These are phyloP conservation scores for Alloscopus bannaensis DNA, from an alignment of 2,888 invertebrate genomes.

Conservation along the genomic window DNA sequence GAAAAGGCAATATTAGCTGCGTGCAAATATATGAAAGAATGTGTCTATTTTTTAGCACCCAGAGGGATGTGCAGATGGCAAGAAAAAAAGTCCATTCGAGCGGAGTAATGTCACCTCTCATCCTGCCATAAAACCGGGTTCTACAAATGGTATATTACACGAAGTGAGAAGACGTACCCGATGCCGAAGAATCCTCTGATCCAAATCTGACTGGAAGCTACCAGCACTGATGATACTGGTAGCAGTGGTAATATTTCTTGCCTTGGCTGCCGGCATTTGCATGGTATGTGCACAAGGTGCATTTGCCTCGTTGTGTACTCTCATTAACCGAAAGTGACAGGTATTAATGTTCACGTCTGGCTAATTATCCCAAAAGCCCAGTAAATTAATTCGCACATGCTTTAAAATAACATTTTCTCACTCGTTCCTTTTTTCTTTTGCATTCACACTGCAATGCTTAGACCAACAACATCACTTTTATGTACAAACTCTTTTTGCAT, in stretches of 20 bases:
- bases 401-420: slow-evolving; percentile 32
- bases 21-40: no score
- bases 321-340: slow-evolving; percentile 59
- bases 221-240: slow-evolving; percentile 19
- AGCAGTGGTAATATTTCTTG: slow-evolving; percentile 41
- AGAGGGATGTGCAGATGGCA: no score
- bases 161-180: slow-evolving; percentile 42
- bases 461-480: no score
- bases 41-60: no score
- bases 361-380: slow-evolving; percentile 51
- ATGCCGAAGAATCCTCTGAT: slow-evolving; percentile 63
- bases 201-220: slow-evolving; percentile 62
- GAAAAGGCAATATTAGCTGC: no score
- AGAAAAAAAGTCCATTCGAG: neutral
- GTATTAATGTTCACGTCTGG: slow-evolving; percentile 57
- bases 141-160: neutral
- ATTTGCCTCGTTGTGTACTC: slow-evolving; percentile 28
- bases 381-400: slow-evolving; percentile 56
- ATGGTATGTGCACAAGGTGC: slow-evolving; percentile 27
- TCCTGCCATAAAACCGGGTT: no score
- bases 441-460: neutral
- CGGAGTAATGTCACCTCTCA: neutral
- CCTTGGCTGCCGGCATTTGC: slow-evolving; percentile 58
- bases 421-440: neutral
- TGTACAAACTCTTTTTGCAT: no score